phyloP scores from a whole-genome alignment of 2,113 vertebrate genomes.

The Nematolebias whitei region DNA sequence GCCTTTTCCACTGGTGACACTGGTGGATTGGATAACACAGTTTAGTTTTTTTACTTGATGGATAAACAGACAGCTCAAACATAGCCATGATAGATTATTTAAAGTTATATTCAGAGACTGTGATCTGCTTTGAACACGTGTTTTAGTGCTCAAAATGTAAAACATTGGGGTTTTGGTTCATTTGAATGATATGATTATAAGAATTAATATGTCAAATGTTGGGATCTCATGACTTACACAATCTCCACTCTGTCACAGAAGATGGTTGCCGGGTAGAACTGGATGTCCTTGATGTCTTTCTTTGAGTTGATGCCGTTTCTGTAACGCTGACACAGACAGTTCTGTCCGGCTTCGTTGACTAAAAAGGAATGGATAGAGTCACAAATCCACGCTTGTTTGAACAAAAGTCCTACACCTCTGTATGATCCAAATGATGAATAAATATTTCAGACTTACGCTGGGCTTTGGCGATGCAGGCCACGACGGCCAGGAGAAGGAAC shows the following conservation, averaged over 20 bases:
- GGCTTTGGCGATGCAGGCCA: slow-evolving; percentile 49
- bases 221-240: slow-evolving; percentile 58
- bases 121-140: neutral
- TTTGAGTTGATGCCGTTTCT: fast-evolving
- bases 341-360: slow-evolving; percentile 18
- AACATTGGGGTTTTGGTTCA: neutral
- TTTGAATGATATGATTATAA: neutral
- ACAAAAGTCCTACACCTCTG: neutral
- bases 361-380: slow-evolving; percentile 1
- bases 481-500: slow-evolving; percentile 56
- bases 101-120: neutral
- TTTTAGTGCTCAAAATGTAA: neutral
- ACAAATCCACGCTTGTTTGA: neutral
- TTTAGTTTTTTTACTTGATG: neutral
- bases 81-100: neutral
- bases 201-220: neutral
- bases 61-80: neutral
- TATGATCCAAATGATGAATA: neutral
- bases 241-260: slow-evolving; percentile 71
- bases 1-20: slow-evolving; percentile 43
- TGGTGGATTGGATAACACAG: slow-evolving; percentile 29
- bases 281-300: slow-evolving; percentile 41
- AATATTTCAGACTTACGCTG: slow-evolving; percentile 55
- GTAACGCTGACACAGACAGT: slow-evolving; percentile 55
- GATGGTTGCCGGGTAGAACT: slow-evolving; percentile 51